A percentile compares a stretch with the other conserved stretches of the same genome.
Conservation (phyloP, 2,113 vertebrate species). For the Centropus bengalensis region DNA sequence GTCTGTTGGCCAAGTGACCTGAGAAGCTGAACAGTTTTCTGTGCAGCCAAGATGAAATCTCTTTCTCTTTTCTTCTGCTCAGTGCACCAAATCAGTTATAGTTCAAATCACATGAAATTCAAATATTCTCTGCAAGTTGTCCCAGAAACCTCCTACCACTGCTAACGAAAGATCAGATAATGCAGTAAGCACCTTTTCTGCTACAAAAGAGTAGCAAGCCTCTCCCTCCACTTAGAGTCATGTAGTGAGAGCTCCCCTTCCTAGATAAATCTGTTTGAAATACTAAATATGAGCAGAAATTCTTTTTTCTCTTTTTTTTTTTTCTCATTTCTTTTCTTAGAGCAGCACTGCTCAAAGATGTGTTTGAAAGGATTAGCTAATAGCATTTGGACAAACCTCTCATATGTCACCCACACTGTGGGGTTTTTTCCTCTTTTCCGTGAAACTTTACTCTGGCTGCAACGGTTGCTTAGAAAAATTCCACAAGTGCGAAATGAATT, state of each 20-base stretch:
- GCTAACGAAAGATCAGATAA: background rate
- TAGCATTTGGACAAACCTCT: slow-evolving; percentile 16
- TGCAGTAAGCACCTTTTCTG: background rate
- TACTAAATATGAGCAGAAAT: background rate
- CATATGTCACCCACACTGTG: background rate
- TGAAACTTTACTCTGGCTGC: background rate
- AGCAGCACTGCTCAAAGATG: background rate
- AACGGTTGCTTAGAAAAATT: slow-evolving; percentile 8
- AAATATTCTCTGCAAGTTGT: background rate
- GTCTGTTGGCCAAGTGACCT: background rate
- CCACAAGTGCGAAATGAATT: slow-evolving; percentile 6
- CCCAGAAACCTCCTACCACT: background rate
- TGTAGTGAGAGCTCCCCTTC: slow-evolving; percentile 36
- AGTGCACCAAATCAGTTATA: background rate
- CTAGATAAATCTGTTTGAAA: slow-evolving; percentile 3
- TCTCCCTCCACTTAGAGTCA: background rate
- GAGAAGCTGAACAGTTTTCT: background rate
- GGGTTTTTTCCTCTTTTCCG: background rate
- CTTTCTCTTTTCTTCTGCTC: background rate
- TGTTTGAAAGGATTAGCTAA: background rate
- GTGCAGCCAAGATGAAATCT: background rate
- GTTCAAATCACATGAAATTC: background rate
- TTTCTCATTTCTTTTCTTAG: background rate
- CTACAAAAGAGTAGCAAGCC: background rate
- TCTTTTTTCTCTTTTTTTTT: too few species aligned